These are phyloP conservation scores for Chesias legatella DNA, from an alignment of 2,888 invertebrate genomes.

Conservation along the genomic window DNA sequence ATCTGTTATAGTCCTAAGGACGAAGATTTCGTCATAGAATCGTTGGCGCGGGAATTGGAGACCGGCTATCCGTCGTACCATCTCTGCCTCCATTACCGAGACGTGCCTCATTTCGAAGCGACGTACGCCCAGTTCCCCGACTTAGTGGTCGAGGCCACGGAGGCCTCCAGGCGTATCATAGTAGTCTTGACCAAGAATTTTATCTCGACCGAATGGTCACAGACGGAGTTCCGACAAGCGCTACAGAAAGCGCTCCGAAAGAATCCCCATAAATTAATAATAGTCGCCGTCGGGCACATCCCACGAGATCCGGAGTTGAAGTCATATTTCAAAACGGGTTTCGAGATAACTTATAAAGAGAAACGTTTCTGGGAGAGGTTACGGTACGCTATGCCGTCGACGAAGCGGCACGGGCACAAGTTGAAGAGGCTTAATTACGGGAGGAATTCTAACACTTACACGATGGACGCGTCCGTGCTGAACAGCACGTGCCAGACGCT, in stretches of 20 bases:
- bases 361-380: conserved; percentile 97
- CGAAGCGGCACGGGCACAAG: conserved; percentile 82
- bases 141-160: conserved; percentile 90
- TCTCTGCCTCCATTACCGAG: conserved; percentile 93
- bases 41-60: conserved; percentile 91
- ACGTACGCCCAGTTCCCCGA: conserved; percentile 87
- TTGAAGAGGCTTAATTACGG: conserved; percentile 84
- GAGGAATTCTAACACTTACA: conserved; percentile 91
- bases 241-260: conserved; percentile 93
- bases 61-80: conserved; percentile 89
- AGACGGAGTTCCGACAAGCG: conserved; percentile 93
- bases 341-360: conserved; percentile 93
- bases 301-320: conserved; percentile 93
- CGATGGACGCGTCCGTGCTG: conserved; percentile 84
- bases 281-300: conserved; percentile 89
- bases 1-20: conserved; percentile 96
- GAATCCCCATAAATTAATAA: conserved; percentile 91
- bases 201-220: conserved; percentile 95
- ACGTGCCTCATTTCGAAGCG: conserved; percentile 86
- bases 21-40: conserved; percentile 93
- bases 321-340: conserved; percentile 93
- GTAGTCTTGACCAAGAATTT: conserved; percentile 93
- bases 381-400: conserved; percentile 92
- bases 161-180: conserved; percentile 92
- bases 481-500: conserved; percentile 82